Percentiles rank a stretch among this genome's conserved stretches.
phyloP scores from a whole-genome alignment of 2,888 invertebrate genomes.

The Epinotia nisella region DNA sequence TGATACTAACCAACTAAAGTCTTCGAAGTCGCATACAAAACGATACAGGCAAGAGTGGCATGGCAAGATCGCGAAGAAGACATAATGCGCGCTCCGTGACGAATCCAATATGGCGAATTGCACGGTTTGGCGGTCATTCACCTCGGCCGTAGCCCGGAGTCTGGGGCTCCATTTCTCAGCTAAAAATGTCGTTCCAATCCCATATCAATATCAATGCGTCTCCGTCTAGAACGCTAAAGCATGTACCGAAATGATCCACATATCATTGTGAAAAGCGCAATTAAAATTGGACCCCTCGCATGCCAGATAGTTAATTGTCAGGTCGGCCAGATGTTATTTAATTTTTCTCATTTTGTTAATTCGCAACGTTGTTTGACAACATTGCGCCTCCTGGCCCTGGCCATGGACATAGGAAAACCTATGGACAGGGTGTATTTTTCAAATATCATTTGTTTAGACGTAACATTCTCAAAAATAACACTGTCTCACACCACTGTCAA shows the following conservation, averaged over 20 bases:
- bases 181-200: neutral
- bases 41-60: conserved; percentile 61
- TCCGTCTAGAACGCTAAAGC: neutral
- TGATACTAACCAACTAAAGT: neutral
- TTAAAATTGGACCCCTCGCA: conserved; percentile 46
- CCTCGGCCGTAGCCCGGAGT: conserved; percentile 67
- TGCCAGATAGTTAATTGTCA: conserved; percentile 43
- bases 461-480: no score
- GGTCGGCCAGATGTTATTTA: conserved; percentile 55
- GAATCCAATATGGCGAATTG: conserved; percentile 78
- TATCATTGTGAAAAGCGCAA: neutral
- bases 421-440: no score
- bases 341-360: no score
- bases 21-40: conserved; percentile 42
- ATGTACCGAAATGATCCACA: neutral
- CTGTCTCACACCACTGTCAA: no score
- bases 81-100: conserved; percentile 79
- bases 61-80: conserved; percentile 66
- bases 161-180: conserved; percentile 7
- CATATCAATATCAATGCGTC: neutral
- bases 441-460: no score
- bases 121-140: conserved; percentile 82
- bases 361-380: conserved; percentile 47
- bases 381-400: neutral
- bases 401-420: no score